Percentiles rank a stretch among this genome's conserved stretches.
Evolutionary conservation across 2,113 vertebrate species (phyloP).

Genomic region (Oreochromis tanganicae): DNA sequence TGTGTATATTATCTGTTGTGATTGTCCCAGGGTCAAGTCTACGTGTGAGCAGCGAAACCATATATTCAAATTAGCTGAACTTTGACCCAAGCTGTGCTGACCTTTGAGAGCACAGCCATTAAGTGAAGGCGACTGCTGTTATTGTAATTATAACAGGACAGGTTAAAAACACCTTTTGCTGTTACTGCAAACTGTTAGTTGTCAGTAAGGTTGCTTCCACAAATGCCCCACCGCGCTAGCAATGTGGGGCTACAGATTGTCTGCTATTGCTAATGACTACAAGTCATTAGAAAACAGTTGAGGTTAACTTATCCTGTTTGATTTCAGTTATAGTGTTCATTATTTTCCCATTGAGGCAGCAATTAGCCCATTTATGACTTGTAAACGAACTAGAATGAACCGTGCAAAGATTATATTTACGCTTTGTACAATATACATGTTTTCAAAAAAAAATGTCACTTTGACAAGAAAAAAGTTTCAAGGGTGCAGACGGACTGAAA

Average conservation of each 20-base stretch:
- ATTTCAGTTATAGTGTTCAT: background rate
- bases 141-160: background rate
- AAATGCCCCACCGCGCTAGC: background rate
- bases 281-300: background rate
- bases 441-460: background rate
- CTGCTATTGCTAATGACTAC: background rate
- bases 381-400: background rate
- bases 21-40: background rate
- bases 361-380: background rate
- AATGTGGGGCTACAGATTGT: background rate
- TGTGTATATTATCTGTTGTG: background rate
- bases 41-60: background rate
- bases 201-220: background rate
- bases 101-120: background rate
- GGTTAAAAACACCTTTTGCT: background rate
- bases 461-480: background rate
- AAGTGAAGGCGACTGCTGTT: background rate
- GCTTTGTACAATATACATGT: rapidly evolving
- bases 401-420: background rate
- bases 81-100: background rate
- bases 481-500: background rate
- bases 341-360: background rate
- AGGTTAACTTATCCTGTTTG: background rate
- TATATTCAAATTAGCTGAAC: background rate
- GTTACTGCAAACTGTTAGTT: background rate